Percentiles rank a stretch among this genome's conserved stretches.
Evolutionary conservation across 2,797 vertebrate species (phyloP).

Genomic region (Corythornis leucogaster): DNA sequence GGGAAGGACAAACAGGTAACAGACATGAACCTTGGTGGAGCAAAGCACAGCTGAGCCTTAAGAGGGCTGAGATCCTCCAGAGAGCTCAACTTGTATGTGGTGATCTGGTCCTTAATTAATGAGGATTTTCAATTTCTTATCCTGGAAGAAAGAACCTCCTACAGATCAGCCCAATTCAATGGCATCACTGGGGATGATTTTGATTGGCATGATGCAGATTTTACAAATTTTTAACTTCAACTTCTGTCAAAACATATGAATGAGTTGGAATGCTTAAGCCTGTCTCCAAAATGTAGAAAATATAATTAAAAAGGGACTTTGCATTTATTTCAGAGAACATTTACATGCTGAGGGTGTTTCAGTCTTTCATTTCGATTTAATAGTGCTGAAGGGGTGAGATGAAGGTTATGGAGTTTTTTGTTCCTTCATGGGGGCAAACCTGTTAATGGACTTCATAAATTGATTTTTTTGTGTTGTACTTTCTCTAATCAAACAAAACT

Average conservation of each 20-base stretch:
- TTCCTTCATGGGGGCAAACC: background rate
- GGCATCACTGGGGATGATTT: background rate
- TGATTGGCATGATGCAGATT: background rate
- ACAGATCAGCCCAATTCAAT: background rate
- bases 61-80: background rate
- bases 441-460: background rate
- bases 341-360: background rate
- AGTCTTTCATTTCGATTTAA: background rate
- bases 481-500: constrained; percentile 11
- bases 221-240: background rate
- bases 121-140: background rate
- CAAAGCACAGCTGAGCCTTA: background rate
- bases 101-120: background rate
- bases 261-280: background rate
- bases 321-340: background rate
- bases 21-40: background rate
- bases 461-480: background rate
- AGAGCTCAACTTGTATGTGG: rapidly evolving
- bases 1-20: background rate
- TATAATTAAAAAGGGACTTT: background rate
- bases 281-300: background rate
- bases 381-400: background rate
- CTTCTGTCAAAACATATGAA: background rate
- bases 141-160: background rate
- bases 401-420: background rate